These are phyloP conservation scores for Lophius piscatorius DNA, from an alignment of 2,113 vertebrate species.

Conservation along the genomic window DNA sequence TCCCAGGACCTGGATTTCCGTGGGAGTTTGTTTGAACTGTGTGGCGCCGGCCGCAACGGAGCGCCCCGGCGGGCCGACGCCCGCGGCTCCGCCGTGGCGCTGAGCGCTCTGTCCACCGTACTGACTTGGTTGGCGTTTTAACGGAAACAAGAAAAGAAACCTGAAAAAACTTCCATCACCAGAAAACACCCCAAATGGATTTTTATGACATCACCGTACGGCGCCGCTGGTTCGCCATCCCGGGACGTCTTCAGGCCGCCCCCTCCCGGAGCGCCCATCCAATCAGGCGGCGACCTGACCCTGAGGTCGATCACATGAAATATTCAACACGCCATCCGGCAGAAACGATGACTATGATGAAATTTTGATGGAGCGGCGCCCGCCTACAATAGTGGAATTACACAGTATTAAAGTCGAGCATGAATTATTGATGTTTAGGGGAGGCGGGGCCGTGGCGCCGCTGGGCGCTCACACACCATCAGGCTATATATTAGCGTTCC, in stretches of 20 bases:
- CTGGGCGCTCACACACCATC: slow-evolving; percentile 38
- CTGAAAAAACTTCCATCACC: slow-evolving; percentile 4
- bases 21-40: slow-evolving; percentile 98
- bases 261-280: slow-evolving; percentile 58
- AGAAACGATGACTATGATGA: slow-evolving; percentile 65
- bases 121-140: slow-evolving; percentile 92
- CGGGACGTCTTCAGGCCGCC: slow-evolving; percentile 50
- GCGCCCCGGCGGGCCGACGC: slow-evolving; percentile 74
- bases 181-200: slow-evolving; percentile 67
- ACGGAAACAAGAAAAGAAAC: slow-evolving; percentile 23
- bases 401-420: slow-evolving; percentile 64
- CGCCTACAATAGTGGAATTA: slow-evolving; percentile 65
- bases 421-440: slow-evolving; percentile 66
- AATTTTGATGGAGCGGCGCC: slow-evolving; percentile 63
- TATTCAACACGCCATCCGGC: slow-evolving; percentile 63
- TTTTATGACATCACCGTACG: slow-evolving; percentile 46
- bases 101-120: slow-evolving; percentile 84
- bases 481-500: slow-evolving; percentile 29
- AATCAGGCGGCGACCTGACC: slow-evolving; percentile 68
- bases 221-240: slow-evolving; percentile 34
- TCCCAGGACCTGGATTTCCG: slow-evolving; percentile 96
- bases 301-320: slow-evolving; percentile 69
- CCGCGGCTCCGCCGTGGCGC: slow-evolving; percentile 79
- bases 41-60: slow-evolving; percentile 85
- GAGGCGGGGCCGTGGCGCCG: slow-evolving; percentile 25